Conservation (phyloP, 2,113 vertebrate genomes). For the Plecturocebus donacophilus region DNA sequence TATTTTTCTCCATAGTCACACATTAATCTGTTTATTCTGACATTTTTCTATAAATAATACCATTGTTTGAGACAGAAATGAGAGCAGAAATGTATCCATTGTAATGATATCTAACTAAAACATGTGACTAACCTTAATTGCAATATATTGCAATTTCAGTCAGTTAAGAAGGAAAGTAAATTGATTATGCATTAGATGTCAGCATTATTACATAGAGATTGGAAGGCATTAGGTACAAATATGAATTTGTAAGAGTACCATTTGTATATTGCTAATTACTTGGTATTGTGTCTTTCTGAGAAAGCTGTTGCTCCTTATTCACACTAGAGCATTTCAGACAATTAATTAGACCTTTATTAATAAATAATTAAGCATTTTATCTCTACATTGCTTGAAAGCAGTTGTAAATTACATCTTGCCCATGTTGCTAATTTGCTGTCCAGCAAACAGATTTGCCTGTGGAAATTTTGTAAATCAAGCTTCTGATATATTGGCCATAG, state of each 20-base stretch:
- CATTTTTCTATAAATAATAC: not conserved
- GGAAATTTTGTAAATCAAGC: slow-evolving; percentile 34
- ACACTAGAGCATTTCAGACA: slow-evolving; percentile 62
- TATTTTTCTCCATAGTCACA: not conserved
- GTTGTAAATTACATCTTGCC: slow-evolving; percentile 55
- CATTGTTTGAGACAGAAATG: not conserved
- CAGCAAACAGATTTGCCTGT: slow-evolving; percentile 38
- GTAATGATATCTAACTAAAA: not conserved
- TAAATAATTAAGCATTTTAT: slow-evolving; percentile 75
- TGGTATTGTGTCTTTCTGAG: slow-evolving; percentile 62
- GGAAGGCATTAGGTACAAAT: not conserved
- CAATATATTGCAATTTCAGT: not conserved
- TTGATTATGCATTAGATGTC: not conserved
- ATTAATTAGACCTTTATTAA: slow-evolving; percentile 74
- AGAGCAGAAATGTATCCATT: not conserved
- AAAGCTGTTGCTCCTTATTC: slow-evolving; percentile 51
- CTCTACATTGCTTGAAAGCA: slow-evolving; percentile 65
- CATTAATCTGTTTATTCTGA: not conserved
- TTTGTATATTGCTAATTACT: slow-evolving; percentile 65
- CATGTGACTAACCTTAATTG: not conserved
- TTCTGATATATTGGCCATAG: slow-evolving; percentile 24
- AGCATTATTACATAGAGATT: not conserved
- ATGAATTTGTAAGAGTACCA: not conserved
- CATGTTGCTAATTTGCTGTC: slow-evolving; percentile 65
- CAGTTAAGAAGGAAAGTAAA: not conserved